phyloP scores from a whole-genome alignment of 2,888 invertebrate genomes.

The Parapristionchus giblindavisi region DNA sequence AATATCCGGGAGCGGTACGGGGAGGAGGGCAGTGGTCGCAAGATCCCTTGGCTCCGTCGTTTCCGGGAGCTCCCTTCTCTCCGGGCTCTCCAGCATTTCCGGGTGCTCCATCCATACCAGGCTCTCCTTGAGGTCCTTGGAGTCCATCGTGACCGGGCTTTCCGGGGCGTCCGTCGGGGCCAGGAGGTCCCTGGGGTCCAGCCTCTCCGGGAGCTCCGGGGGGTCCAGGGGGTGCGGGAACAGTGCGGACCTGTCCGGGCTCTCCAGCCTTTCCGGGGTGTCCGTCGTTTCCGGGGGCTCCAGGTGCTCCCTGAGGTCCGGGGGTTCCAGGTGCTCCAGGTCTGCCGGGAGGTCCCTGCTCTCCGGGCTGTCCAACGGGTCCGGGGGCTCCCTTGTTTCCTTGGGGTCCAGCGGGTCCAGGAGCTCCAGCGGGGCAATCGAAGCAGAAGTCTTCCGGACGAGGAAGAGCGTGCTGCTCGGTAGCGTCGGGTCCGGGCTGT shows the following conservation, averaged over 20 bases:
- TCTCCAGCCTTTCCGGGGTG: conserved; percentile 38
- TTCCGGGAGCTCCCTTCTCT: conserved; percentile 55
- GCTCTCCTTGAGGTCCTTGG: conserved; percentile 34
- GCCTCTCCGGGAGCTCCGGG: conserved; percentile 37
- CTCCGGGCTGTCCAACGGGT: conserved; percentile 23
- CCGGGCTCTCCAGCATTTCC: conserved; percentile 57
- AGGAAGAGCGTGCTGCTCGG: conserved; percentile 20
- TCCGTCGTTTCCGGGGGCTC: conserved; percentile 34
- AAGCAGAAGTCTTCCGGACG: conserved; percentile 35
- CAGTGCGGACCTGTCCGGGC: conserved; percentile 36
- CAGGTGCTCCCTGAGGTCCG: conserved; percentile 37
- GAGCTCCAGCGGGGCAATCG: conserved; percentile 39
- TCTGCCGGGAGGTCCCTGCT: conserved; percentile 34
- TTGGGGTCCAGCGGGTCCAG: conserved; percentile 36
- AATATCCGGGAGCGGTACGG: conserved; percentile 39
- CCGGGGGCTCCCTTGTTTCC: conserved; percentile 35
- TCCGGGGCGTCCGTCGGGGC: conserved; percentile 35
- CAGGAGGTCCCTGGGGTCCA: conserved; percentile 44
- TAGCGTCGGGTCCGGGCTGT: conserved; percentile 35
- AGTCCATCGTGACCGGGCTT: conserved; percentile 31
- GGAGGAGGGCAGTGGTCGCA: conserved; percentile 40
- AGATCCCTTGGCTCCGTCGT: conserved; percentile 41
- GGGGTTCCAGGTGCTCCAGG: conserved; percentile 37
- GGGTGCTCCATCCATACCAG: conserved; percentile 43
- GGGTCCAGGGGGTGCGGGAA: conserved; percentile 38